A percentile compares a stretch with the other conserved stretches of the same genome.
Evolutionary conservation across 2,888 invertebrate species (phyloP).

Genomic region (Therioaphis trifolii): DNA sequence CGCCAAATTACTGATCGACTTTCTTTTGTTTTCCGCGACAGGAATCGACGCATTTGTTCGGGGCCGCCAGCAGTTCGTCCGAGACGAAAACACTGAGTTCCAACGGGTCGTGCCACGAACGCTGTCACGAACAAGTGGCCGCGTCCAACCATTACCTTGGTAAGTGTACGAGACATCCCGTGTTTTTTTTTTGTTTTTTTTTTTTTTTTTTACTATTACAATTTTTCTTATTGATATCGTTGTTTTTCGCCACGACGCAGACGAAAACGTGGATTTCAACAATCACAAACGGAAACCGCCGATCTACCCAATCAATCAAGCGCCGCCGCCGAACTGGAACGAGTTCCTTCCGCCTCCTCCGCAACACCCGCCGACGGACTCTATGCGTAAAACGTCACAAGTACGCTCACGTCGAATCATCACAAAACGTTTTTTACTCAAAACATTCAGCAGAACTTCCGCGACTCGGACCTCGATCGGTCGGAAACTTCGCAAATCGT

Average conservation of each 20-base stretch:
- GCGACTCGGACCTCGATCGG: no score
- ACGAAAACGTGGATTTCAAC: slow-evolving; percentile 49
- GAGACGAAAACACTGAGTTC: slow-evolving; percentile 65
- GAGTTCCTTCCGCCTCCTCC: slow-evolving; percentile 67
- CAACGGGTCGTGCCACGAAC: slow-evolving; percentile 63
- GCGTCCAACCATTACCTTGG: slow-evolving; percentile 44
- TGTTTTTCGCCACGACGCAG: neutral
- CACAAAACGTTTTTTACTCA: no score
- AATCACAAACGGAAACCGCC: slow-evolving; percentile 58
- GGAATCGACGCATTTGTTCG: slow-evolving; percentile 65
- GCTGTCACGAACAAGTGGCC: slow-evolving; percentile 38
- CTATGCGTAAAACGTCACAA: slow-evolving; percentile 64
- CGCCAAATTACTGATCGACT: neutral
- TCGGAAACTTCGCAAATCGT: no score
- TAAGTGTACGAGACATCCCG: neutral
- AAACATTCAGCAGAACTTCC: no score
- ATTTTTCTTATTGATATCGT: no score
- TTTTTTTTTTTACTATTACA: neutral
- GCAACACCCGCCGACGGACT: slow-evolving; percentile 66
- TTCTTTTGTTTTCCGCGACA: slow-evolving; percentile 39
- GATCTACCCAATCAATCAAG: slow-evolving; percentile 53
- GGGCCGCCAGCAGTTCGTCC: slow-evolving; percentile 65
- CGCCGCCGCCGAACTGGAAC: slow-evolving; percentile 66
- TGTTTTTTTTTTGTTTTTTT: neutral
- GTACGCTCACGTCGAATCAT: no score